These are phyloP conservation scores for Alethe diademata DNA, from an alignment of 2,113 vertebrate genomes.

Conservation along the genomic window DNA sequence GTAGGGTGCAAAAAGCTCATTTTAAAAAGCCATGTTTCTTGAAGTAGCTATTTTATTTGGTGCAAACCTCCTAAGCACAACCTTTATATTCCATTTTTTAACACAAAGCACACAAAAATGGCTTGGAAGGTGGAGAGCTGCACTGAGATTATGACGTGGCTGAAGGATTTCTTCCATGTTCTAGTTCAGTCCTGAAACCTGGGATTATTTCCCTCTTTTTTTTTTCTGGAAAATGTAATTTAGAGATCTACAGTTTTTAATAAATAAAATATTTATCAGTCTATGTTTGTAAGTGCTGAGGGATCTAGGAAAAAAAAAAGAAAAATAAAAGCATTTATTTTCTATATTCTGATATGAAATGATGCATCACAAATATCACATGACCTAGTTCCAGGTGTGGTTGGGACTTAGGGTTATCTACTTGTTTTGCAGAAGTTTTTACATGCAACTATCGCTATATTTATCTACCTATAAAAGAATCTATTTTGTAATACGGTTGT, in stretches of 20 bases:
- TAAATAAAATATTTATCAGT: background rate
- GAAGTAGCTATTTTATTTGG: slow-evolving; percentile 26
- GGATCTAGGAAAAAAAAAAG: no score
- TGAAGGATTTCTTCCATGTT: background rate
- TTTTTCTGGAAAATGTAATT: background rate
- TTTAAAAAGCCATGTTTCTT: slow-evolving; percentile 10
- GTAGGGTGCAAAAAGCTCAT: slow-evolving; percentile 19
- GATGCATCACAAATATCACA: background rate
- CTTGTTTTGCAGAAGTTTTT: slow-evolving; percentile 16
- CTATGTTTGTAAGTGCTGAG: background rate
- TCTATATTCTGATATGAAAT: background rate
- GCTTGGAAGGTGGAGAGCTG: background rate
- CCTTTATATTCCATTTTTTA: slow-evolving; percentile 20
- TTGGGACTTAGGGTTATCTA: background rate
- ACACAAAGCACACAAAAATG: background rate
- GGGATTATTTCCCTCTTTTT: background rate
- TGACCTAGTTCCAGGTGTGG: background rate
- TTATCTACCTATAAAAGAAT: slow-evolving; percentile 54
- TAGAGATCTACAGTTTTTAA: background rate
- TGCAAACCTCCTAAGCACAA: background rate
- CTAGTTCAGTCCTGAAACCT: background rate
- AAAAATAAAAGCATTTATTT: background rate
- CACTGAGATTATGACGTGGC: accelerated
- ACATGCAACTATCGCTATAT: background rate
- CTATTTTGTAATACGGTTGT: slow-evolving; percentile 29